These are phyloP conservation scores for Chrysopa pallens DNA, from an alignment of 1,140 invertebrate genomes.

Conservation along the genomic window DNA sequence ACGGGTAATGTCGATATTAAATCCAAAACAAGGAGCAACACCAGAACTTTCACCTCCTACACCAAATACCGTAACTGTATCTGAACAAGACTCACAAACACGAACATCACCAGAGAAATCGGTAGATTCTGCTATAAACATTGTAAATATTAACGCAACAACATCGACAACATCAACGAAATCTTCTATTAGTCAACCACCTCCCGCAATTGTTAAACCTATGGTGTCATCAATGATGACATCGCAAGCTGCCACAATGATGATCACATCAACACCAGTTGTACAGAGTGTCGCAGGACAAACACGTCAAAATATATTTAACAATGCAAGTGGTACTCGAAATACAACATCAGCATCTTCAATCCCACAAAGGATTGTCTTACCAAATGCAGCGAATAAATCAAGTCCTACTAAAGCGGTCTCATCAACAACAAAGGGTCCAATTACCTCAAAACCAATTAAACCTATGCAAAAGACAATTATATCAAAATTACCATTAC, in stretches of 20 bases:
- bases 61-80: not conserved
- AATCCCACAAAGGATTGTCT: slow-evolving; percentile 23
- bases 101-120: slow-evolving; percentile 1
- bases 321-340: slow-evolving; percentile 14
- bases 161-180: slow-evolving; percentile 17
- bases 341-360: slow-evolving; percentile 11
- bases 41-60: not conserved
- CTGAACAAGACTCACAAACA: not conserved
- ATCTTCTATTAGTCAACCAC: not conserved
- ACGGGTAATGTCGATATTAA: too few species aligned
- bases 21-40: not conserved
- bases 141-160: slow-evolving; percentile 18
- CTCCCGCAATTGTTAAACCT: slow-evolving; percentile 20
- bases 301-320: slow-evolving; percentile 21
- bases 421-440: slow-evolving; percentile 22
- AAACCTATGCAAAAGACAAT: slow-evolving; percentile 28
- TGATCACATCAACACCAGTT: slow-evolving; percentile 19
- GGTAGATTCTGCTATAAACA: slow-evolving; percentile 6
- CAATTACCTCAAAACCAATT: slow-evolving; percentile 31
- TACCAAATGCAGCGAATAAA: slow-evolving; percentile 18
- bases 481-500: slow-evolving; percentile 17
- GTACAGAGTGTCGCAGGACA: slow-evolving; percentile 14
- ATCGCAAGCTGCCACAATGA: slow-evolving; percentile 13
- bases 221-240: slow-evolving; percentile 15
- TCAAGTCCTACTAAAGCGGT: slow-evolving; percentile 24